Evolutionary conservation across 2,797 vertebrate species (phyloP), one percentile per base, ranked within the genome.

Genomic region (Catharus ustulatus): DNA sequence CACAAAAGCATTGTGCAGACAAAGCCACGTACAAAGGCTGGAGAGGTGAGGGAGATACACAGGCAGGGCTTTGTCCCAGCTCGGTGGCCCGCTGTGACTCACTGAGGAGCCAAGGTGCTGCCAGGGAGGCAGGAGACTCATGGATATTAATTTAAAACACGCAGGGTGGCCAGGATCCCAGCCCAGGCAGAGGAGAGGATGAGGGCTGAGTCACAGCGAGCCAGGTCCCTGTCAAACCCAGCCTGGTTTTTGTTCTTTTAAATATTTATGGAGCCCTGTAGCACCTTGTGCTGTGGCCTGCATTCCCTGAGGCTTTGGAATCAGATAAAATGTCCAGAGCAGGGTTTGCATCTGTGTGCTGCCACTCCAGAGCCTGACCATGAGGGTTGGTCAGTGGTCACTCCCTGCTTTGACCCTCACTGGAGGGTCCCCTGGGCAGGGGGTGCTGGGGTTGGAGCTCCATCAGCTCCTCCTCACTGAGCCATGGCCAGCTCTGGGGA

Each of bases 301-400:
- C 10, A 13, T 54, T 87, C 87, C 97, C 93, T 10, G 72, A 55
- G 97, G 96, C 72, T 96, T 91, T 91, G 82, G 79, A 90, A 54
- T 49, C 66, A 66, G 95, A 94, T 96, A 67, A 82, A 89, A 57
- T 45, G 34, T 67, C 93, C 91, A 73, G 94, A 92, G 95, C 72
- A 71, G 86, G 88, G 89, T 91, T 71, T 67, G 62, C 49, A 48
- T 40, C 84, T 73, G 92, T 71, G 84, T 8, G 95, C 34, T 42
- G 42, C 76, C 59, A 2, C 84, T 80, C 61, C 34, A 34, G 66
- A 78, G 89, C 48, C 40, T 14, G 58, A 34, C 45, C 89, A 46
- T 40, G 40, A 14, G 54, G 22, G 13, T 5, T 42, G 69, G n/a
- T 68, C 83, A 38, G 11, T 38, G 38, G 38, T 38, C 38, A 38